phyloP scores from a whole-genome alignment of 2,888 invertebrate genomes.

The Euzophera pinguis region DNA sequence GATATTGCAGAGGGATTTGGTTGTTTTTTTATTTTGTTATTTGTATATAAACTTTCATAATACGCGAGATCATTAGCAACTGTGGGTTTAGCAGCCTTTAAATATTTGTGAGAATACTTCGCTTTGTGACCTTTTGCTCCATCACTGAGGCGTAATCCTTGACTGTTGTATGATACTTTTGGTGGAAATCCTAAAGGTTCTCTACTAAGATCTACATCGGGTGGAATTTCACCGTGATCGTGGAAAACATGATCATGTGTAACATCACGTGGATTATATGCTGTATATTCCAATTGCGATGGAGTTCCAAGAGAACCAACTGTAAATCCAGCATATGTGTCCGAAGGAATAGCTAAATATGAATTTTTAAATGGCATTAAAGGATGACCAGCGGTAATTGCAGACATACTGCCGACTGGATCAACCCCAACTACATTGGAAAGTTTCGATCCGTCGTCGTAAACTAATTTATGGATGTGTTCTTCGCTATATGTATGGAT shows the following conservation, averaged over 20 bases:
- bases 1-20: conserved; percentile 38
- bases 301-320: conserved; percentile 58
- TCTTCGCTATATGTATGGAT: conserved; percentile 76
- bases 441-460: conserved; percentile 47
- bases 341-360: conserved; percentile 46
- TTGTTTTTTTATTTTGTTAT: conserved; percentile 39
- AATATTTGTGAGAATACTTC: conserved; percentile 46
- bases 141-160: conserved; percentile 51
- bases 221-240: conserved; percentile 70
- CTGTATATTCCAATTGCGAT: conserved; percentile 60
- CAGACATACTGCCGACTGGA: conserved; percentile 48
- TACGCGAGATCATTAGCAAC: conserved; percentile 54
- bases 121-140: conserved; percentile 38
- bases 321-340: conserved; percentile 42
- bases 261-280: conserved; percentile 70
- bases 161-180: conserved; percentile 58
- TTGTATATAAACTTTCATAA: conserved; percentile 61
- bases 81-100: conserved; percentile 44
- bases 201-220: conserved; percentile 53
- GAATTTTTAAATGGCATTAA: conserved; percentile 50
- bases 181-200: conserved; percentile 52
- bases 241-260: conserved; percentile 75
- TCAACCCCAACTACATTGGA: conserved; percentile 43
- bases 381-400: conserved; percentile 40
- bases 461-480: conserved; percentile 69